Conservation (phyloP, 2,888 invertebrate genomes). For the Cerastis rubricosa region DNA sequence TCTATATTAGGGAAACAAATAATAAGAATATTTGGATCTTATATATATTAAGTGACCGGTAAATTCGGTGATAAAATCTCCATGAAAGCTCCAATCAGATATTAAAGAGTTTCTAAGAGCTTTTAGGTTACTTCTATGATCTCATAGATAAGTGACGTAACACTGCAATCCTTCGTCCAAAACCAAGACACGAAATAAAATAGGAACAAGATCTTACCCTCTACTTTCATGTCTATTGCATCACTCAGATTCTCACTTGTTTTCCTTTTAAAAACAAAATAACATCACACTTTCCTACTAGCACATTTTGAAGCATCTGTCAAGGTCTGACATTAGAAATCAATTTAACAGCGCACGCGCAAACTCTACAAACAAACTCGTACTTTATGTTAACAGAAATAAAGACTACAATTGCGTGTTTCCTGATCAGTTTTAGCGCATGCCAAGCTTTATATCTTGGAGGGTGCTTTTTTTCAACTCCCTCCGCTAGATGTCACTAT, state of each 20-base stretch:
- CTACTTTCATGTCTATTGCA: constrained; percentile 76
- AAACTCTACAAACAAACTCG: constrained; percentile 52
- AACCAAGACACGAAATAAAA: background rate
- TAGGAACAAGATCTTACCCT: constrained; percentile 71
- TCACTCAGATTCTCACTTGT: constrained; percentile 66
- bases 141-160: background rate
- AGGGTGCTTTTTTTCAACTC: constrained; percentile 43
- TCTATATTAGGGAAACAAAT: background rate
- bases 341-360: constrained; percentile 86
- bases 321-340: constrained; percentile 81
- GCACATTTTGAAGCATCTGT: constrained; percentile 69
- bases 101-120: background rate
- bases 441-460: constrained; percentile 68
- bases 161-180: background rate
- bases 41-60: background rate
- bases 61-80: background rate
- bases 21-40: background rate
- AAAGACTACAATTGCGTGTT: constrained; percentile 58
- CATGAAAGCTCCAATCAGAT: background rate
- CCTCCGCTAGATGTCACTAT: constrained; percentile 74
- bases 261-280: constrained; percentile 68
- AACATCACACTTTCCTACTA: constrained; percentile 58
- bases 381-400: background rate
- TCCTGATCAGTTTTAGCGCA: constrained; percentile 73
- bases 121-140: constrained; percentile 44